Evolutionary conservation across 2,888 invertebrate species (phyloP).

Genomic region (Cephus runcator): DNA sequence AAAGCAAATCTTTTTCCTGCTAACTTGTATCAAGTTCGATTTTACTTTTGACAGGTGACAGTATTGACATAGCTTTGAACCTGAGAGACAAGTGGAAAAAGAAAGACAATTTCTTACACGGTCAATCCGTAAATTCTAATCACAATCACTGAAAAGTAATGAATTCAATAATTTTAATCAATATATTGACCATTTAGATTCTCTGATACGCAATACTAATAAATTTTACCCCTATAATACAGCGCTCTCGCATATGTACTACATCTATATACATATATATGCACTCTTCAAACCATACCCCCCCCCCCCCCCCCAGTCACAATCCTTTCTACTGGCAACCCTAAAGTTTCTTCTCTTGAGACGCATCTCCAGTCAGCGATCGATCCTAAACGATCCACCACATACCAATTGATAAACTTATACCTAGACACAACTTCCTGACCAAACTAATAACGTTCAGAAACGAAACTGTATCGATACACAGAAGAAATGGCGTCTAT

Average conservation of each 20-base stretch:
- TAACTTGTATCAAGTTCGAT: constrained; percentile 12
- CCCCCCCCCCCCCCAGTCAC: not conserved
- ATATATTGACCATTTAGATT: not conserved
- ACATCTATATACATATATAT: not conserved
- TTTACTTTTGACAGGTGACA: constrained; percentile 43
- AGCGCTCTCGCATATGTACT: not conserved
- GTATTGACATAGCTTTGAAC: constrained; percentile 41
- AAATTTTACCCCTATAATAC: not conserved
- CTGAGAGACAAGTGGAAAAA: constrained; percentile 43
- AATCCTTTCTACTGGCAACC: not conserved
- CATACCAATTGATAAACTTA: not conserved
- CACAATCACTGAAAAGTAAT: not conserved
- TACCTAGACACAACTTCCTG: not conserved
- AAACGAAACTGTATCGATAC: not conserved
- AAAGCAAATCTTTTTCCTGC: constrained; percentile 4
- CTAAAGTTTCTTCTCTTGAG: not conserved
- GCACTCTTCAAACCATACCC: not conserved
- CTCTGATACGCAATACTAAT: not conserved
- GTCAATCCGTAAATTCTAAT: not conserved
- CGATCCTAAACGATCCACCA: not conserved
- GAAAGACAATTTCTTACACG: not conserved
- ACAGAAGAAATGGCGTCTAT: not conserved
- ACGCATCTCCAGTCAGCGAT: not conserved
- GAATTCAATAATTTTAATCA: not conserved
- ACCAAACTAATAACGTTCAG: not conserved